Evolutionary conservation across 1,140 invertebrate species (phyloP), one percentile per base, ranked within the genome.

Genomic region (Heliconius nattereri): DNA sequence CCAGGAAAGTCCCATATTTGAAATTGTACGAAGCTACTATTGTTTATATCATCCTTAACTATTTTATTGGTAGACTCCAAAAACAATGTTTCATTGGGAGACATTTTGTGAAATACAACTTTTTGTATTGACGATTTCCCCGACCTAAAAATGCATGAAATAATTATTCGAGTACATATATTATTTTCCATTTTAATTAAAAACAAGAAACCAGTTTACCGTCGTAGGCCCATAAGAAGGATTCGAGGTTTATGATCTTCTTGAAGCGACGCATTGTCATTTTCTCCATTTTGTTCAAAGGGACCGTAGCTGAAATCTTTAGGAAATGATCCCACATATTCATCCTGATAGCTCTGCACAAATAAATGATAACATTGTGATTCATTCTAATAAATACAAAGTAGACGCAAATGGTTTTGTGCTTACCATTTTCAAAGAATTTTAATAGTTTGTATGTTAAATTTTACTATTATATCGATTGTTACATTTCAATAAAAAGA

Each of bases 71-170:
- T 99, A 84, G 98, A 99, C 94, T 99, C 99, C 57, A 99, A 95
- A 87, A 99, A 99, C n/a, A 99, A 95, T 6, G 99, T 99, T 95
- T 99, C 99, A 95, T 99, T 99, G 11, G 99, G 99, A 16, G 99
- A 99, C 98, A 99, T 99, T 95, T 99, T 99, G 90, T 99, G 99
- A 95, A 99, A 99, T 19, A 99, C 99, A 11, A 99, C 99, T 96
- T 99, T 99, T 92, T 99, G 98, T 90, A 99, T 99, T 3, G 99
- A 99, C n/a, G 99, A 99, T 95, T 99, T 99, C 79, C 99, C 99
- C 93, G 99, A 99, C 91, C 99, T 99, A 87, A 81, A 84, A 84
- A 76, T 11, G 13, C 11, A 66, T 29, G 3, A 66, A 66, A 29
- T 3, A 6, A 5, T 29, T 66, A 16, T 26, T 20, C 3, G 9